Base-by-base conservation (phyloP, 2,797 vertebrate genomes). In the Ctenopoma kingsleyae region DNA sequence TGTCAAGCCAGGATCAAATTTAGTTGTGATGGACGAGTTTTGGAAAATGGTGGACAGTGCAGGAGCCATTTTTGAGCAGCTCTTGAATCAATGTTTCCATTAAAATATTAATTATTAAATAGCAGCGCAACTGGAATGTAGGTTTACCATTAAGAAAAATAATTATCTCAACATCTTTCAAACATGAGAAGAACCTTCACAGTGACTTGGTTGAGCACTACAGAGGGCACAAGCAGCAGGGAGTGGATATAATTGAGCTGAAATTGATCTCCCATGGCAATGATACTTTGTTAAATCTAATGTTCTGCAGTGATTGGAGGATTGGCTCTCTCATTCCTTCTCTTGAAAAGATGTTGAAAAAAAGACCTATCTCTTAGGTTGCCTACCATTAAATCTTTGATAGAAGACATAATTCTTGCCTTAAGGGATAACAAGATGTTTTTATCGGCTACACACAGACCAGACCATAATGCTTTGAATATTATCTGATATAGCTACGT, bases 201-300 rank as follows among this genome's bases (percentile, higher is more conserved):
- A 83, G 86, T 67, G 47, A 78, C 85, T 86, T 74, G 88, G 86
- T 86, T 71, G 89, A 89, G 84, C 77, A 72, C 85, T 87, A 88
- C 86, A 89, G 90, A 94, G 89, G 88, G 87, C 86, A 87, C 16
- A 36, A 93, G 89, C 94, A 93, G 93, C 91, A 0, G 93, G 93
- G 93, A 94, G 91, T 92, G 89, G 83, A 93, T 93, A 93, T 94
- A 94, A 94, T 94, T 94, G 94, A 93, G 90, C 91, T 89, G 84
- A 91, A 92, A 93, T 93, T 93, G 92, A 86, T 91, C 92, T 94
- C 92, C 91, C 89, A 91, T 93, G 92, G 91, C 90, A 94, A 86
- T 91, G 80, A 87, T 88, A 93, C 88, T 93, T 92, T 92, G 90
- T 91, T 93, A 87, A 91, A 87, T 90, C 84, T 87, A 80, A 85